These are phyloP conservation scores for Hypothenemus hampei DNA, from an alignment of 1,140 invertebrate genomes.

Conservation along the genomic window DNA sequence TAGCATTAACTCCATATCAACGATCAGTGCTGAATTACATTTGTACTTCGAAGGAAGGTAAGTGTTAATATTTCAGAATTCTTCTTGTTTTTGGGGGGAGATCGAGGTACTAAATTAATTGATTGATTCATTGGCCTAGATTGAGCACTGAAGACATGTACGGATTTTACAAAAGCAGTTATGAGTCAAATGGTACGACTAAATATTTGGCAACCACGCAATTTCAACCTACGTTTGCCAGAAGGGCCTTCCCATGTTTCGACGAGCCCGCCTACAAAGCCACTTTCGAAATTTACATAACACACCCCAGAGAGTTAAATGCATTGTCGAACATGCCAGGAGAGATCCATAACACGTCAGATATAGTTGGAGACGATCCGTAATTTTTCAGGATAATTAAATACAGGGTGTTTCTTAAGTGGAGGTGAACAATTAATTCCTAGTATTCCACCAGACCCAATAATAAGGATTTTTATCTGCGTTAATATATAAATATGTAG, in stretches of 20 bases:
- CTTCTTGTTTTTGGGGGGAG: background rate
- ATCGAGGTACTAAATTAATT: background rate
- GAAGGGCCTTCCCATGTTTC: constrained; percentile 81
- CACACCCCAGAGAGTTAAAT: constrained; percentile 50
- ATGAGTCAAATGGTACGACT: constrained; percentile 7
- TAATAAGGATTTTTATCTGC: background rate
- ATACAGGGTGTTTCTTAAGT: background rate
- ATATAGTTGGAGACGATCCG: constrained; percentile 15
- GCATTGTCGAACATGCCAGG: constrained; percentile 52
- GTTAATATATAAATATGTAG: background rate
- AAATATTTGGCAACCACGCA: constrained; percentile 64
- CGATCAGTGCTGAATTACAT: background rate
- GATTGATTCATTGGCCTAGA: no score
- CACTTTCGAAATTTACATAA: constrained; percentile 63
- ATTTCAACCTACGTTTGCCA: constrained; percentile 73
- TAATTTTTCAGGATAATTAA: constrained; percentile 1
- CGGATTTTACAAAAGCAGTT: constrained; percentile 32
- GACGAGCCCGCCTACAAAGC: constrained; percentile 83
- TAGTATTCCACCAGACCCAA: background rate
- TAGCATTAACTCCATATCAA: background rate
- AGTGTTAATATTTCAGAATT: background rate
- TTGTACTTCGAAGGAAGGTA: background rate
- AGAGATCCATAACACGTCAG: background rate
- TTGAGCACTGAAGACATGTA: constrained; percentile 27
- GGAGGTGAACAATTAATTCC: background rate